Evolutionary conservation across 1,140 invertebrate genomes (phyloP), one percentile per base, ranked within the genome.

Genomic region (Solenopsis fugax): DNA sequence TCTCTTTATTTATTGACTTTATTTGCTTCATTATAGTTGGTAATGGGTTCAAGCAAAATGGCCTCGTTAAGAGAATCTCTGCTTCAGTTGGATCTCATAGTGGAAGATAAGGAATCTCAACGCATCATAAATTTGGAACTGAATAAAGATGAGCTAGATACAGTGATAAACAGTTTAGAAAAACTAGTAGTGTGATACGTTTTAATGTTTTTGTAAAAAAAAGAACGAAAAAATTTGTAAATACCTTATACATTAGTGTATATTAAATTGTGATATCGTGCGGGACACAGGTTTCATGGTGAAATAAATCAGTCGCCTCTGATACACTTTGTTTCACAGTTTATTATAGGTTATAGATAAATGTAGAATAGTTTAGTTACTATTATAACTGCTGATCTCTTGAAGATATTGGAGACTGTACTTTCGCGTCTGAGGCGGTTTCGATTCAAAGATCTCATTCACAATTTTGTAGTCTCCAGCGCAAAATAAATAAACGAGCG

Each of bases 331-430:
- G 93, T 95, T 95, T 95, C 94, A 95, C 94, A 95, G 94, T 95
- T 95, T 95, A 95, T 95, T 95, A 95, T 94, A 95, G 93, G 92
- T 95, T 95, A 95, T 95, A 95, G 94, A 95, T 95, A 95, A 95
- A 95, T 95, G 94, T 95, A 95, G 94, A 95, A 94, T 95, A 94
- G 92, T 94, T 94, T 94, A 94, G 92, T 95, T 94, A 94, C 94
- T 95, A 95, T 95, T 94, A 95, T 95, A 95, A 95, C 93, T 95
- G 94, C 87, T 95, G 93, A 94, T 95, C 93, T 95, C 93, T n/a
- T n/a, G 93, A 95, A 95, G 92, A 95, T 93, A 94, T 91, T 92
- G 93, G 94, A 93, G 92, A 94, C 94, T 94, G 89, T 91, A 93
- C 67, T 92, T 93, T 64, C 78, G 81, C 88, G 73, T 91, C 85